Percentiles rank a stretch among this genome's conserved stretches.
phyloP scores from a whole-genome alignment of 2,113 vertebrate species.

The Ctenodactylus gundi region DNA sequence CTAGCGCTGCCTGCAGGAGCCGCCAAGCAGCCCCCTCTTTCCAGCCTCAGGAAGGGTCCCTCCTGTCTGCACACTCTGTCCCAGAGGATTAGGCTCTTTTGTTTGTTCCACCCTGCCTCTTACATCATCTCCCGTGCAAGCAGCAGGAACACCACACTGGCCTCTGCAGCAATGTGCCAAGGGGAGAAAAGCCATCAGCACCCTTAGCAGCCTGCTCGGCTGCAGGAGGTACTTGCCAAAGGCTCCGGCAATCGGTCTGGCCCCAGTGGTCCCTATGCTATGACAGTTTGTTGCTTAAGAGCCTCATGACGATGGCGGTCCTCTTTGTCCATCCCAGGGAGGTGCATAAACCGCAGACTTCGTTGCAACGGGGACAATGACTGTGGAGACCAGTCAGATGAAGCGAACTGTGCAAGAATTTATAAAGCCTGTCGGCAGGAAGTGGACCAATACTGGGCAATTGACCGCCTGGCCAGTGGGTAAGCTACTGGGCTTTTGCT shows the following conservation, averaged over 20 bases:
- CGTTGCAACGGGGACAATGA: slow-evolving; percentile 95
- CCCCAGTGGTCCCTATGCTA: too few relatives aligned
- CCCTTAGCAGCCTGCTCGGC: not conserved
- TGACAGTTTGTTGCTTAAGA: not conserved
- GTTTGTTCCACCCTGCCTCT: not conserved
- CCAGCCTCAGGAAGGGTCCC: not conserved
- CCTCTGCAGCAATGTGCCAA: not conserved
- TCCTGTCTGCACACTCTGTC: not conserved
- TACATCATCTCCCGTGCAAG: not conserved
- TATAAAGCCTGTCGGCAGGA: slow-evolving; percentile 86
- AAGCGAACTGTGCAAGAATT: slow-evolving; percentile 87
- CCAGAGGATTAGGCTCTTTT: not conserved
- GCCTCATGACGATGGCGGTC: fast-evolving
- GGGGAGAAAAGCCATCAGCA: not conserved
- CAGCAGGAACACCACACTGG: not conserved
- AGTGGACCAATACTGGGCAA: slow-evolving; percentile 92
- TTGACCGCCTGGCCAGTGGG: slow-evolving; percentile 93
- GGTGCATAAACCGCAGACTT: slow-evolving; percentile 89
- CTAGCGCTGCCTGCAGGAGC: not conserved
- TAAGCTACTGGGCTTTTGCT: slow-evolving; percentile 75
- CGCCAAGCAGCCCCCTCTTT: not conserved
- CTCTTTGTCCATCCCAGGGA: slow-evolving; percentile 82
- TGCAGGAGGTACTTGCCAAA: not conserved
- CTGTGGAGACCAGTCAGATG: slow-evolving; percentile 94
- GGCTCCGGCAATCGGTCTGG: not conserved